Base-by-base conservation (phyloP, 2,888 invertebrate genomes). In the Lasioglossum figueresi region DNA sequence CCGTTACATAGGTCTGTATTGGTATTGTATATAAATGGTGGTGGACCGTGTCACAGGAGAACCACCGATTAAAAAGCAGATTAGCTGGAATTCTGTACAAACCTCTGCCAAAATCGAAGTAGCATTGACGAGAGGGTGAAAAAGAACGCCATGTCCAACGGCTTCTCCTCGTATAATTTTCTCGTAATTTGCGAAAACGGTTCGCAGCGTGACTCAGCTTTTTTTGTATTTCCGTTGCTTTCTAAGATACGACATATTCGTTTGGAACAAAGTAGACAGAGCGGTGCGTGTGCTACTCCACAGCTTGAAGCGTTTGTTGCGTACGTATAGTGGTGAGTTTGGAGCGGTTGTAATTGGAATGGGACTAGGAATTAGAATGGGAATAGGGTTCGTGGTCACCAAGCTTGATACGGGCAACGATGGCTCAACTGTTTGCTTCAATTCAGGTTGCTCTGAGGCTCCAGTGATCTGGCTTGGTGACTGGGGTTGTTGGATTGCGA, bases 231-330 rank as follows among this genome's bases (percentile, higher is more conserved):
- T 93, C 86, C 91, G 91, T 88, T 93, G 92, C 85, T 92, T 93
- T 90, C 92, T 92, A 83, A 93, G 86, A 88, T 93, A 91, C 80
- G 91, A 92, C 63, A 92, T 91, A 79, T 93, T 93, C 81, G 90
- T 90, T 81, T 90, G 92, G 88, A 94, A 93, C 77, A 93, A 91
- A 88, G 91, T 91, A 80, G 93, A 92, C 78, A 94, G 90, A 85
- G 92, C 92, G 82, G 92, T 93, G 90, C 93, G 92, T 86, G 92
- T 93, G 90, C 89, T 92, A 88, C 91, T 90, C 94, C 94, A 93
- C 82, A 93, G 91, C 89, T 92, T 93, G 87, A 94, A 94, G 92
- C 94, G 92, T 92, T 93, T 93, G 91, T 92, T 93, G 91, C 93
- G 93, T 90, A 92, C 91, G 86, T 94, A 94, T 88, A 94, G 89